Evolutionary conservation across 2,797 vertebrate species (phyloP).

Genomic region (Diglossa cyanea): DNA sequence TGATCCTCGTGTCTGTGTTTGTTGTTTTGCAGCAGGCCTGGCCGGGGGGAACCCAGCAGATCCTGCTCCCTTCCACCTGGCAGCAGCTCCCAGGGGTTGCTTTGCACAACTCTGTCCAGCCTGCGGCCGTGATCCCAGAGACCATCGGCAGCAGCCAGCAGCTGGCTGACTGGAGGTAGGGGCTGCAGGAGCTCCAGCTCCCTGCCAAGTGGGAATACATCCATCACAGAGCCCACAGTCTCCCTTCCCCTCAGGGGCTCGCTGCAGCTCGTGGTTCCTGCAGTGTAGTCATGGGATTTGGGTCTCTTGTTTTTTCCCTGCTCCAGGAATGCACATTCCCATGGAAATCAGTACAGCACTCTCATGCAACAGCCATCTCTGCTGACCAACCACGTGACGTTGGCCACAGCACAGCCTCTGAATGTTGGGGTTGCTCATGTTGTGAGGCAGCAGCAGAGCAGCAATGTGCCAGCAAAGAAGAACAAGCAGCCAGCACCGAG

Average conservation of each 20-base stretch:
- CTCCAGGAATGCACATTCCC: conserved; percentile 81
- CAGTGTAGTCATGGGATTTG: neutral
- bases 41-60: conserved; percentile 96
- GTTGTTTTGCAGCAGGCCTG: conserved; percentile 89
- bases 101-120: conserved; percentile 90
- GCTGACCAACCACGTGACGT: conserved; percentile 79
- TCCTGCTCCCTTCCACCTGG: conserved; percentile 95
- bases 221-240: neutral
- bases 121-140: conserved; percentile 84
- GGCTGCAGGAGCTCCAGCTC: neutral
- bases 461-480: conserved; percentile 82
- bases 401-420: conserved; percentile 82
- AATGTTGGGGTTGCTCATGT: conserved; percentile 81
- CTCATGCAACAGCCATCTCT: conserved; percentile 86
- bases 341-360: conserved; percentile 88
- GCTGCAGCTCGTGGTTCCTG: neutral
- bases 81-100: conserved; percentile 95
- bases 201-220: fast-evolving
- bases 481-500: conserved; percentile 81
- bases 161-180: conserved; percentile 89
- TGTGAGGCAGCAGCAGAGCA: conserved; percentile 85
- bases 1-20: conserved; percentile 61
- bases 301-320: neutral
- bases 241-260: neutral
- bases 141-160: conserved; percentile 81